Conservation (phyloP, 2,888 invertebrate genomes). For the Neoscelio sp. region DNA sequence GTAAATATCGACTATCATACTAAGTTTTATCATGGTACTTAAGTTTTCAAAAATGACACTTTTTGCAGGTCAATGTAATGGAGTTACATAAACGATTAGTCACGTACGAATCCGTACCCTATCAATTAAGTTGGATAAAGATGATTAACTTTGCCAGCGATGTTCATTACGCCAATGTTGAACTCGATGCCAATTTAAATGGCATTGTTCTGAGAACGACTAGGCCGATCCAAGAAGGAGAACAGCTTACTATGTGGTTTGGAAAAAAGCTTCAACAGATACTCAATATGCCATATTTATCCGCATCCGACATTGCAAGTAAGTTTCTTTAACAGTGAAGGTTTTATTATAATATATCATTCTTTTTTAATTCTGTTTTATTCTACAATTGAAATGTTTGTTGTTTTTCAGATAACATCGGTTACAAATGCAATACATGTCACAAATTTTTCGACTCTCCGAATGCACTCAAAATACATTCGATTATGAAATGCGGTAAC, state of each 20-base stretch:
- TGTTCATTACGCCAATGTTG: slow-evolving; percentile 82
- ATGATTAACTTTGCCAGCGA: slow-evolving; percentile 18
- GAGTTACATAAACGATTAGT: background rate
- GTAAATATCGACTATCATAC: too few relatives aligned
- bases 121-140: slow-evolving; percentile 29
- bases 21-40: too few relatives aligned
- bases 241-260: slow-evolving; percentile 93
- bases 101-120: background rate
- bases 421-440: slow-evolving; percentile 92
- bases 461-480: slow-evolving; percentile 94
- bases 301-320: slow-evolving; percentile 93
- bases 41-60: background rate
- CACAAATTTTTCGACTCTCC: slow-evolving; percentile 90
- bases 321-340: slow-evolving; percentile 60
- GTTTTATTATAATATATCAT: too few relatives aligned
- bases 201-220: slow-evolving; percentile 83
- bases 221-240: slow-evolving; percentile 85
- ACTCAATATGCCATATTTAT: slow-evolving; percentile 91
- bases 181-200: slow-evolving; percentile 79
- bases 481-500: slow-evolving; percentile 89
- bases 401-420: slow-evolving; percentile 87
- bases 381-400: background rate
- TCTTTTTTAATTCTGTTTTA: too few relatives aligned
- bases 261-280: slow-evolving; percentile 89
- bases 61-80: slow-evolving; percentile 2